A percentile compares a stretch with the other conserved stretches of the same genome.
Conservation (phyloP, 2,113 vertebrate genomes). For the Fregetta grallaria region DNA sequence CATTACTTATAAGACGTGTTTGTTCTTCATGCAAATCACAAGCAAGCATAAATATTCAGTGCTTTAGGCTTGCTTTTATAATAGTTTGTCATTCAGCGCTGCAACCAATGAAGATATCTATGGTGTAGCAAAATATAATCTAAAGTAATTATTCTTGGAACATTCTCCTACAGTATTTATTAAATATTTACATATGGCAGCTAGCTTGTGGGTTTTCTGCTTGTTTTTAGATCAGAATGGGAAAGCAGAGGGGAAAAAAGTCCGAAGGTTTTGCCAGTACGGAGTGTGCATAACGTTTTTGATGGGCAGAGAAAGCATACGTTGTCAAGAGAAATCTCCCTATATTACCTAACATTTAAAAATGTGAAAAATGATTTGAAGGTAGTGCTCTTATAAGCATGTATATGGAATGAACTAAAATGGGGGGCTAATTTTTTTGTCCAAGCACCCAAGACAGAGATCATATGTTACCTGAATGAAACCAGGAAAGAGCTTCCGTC, state of each 20-base stretch:
- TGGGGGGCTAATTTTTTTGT: not conserved
- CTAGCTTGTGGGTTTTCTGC: not conserved
- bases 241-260: not conserved
- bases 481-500: not conserved
- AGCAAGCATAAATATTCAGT: slow-evolving; percentile 3
- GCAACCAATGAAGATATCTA: not conserved
- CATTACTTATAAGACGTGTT: not conserved
- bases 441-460: not conserved
- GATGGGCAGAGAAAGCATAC: not conserved
- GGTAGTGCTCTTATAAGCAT: not conserved
- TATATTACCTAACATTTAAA: not conserved
- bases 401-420: not conserved
- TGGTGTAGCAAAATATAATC: slow-evolving; percentile 7
- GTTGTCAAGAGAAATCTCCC: not conserved
- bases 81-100: not conserved
- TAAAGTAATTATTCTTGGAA: slow-evolving; percentile 24
- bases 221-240: not conserved
- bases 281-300: not conserved
- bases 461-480: not conserved
- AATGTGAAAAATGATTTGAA: not conserved
- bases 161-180: not conserved
- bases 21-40: slow-evolving; percentile 17
- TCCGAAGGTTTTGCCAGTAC: not conserved
- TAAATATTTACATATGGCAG: slow-evolving; percentile 30
- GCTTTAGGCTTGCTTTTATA: slow-evolving; percentile 5